Evolutionary conservation across 92 coral and sea anemone species (phyloP).

Genomic region (Isaurus tuberculatus): DNA sequence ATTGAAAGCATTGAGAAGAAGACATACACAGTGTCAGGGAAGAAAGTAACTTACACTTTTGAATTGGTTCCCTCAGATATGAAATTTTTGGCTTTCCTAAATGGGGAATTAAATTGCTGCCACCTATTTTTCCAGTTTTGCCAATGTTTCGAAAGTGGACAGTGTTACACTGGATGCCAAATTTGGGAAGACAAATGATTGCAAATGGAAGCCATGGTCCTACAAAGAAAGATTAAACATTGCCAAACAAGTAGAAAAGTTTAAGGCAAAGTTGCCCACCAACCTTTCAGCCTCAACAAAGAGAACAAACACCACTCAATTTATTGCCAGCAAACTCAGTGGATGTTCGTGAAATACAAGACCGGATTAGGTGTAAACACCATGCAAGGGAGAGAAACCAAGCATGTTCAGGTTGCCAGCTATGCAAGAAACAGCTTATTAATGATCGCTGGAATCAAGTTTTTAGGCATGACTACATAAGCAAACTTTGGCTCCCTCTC

Average conservation of each 20-base stretch:
- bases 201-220: slow-evolving; percentile 69
- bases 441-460: slow-evolving; percentile 42
- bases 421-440: slow-evolving; percentile 35
- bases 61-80: slow-evolving; percentile 68
- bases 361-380: slow-evolving; percentile 60
- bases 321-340: slow-evolving; percentile 29
- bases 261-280: slow-evolving; percentile 19
- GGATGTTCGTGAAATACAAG: slow-evolving; percentile 55
- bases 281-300: slow-evolving; percentile 5
- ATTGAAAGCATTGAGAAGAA: slow-evolving; percentile 35
- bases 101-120: no score
- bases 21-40: slow-evolving; percentile 30
- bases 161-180: slow-evolving; percentile 3
- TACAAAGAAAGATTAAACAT: slow-evolving; percentile 18
- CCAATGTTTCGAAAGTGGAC: slow-evolving; percentile 57
- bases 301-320: slow-evolving; percentile 24
- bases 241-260: slow-evolving; percentile 42
- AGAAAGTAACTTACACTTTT: slow-evolving; percentile 55
- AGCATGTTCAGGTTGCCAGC: slow-evolving; percentile 48
- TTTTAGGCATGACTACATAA: slow-evolving; percentile 68
- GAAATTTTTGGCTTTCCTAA: slow-evolving; percentile 60
- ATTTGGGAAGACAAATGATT: slow-evolving; percentile 52
- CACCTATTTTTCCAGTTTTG: slow-evolving; percentile 72
- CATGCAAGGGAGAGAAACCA: slow-evolving; percentile 71
- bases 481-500: slow-evolving; percentile 64